phyloP scores from a whole-genome alignment of 2,888 invertebrate genomes.

The Heterodera filipjevi region DNA sequence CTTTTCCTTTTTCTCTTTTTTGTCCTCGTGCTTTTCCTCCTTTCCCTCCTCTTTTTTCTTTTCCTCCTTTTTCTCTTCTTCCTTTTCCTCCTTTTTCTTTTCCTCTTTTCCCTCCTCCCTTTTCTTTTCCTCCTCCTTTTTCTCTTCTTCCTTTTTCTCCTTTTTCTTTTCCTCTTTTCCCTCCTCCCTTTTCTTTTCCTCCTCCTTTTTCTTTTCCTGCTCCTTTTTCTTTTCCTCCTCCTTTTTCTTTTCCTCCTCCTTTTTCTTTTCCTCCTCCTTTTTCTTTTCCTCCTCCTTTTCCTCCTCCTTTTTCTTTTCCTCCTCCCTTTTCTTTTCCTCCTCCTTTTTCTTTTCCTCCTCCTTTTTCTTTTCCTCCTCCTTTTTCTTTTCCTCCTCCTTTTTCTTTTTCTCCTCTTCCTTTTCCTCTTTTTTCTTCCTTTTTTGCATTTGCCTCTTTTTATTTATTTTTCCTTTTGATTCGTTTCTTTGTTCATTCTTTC shows the following conservation, averaged over 20 bases:
- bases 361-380: background rate
- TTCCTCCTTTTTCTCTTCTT: background rate
- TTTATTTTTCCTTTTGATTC: background rate
- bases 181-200: too few relatives aligned
- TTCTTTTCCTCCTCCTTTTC: background rate
- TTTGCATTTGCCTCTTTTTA: background rate
- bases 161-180: background rate
- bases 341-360: background rate
- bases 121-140: too few relatives aligned
- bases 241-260: background rate
- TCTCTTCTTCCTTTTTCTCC: background rate
- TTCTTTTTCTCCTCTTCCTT: background rate
- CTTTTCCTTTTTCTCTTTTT: too few relatives aligned
- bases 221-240: background rate
- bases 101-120: background rate
- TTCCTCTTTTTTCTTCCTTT: background rate
- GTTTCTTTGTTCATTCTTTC: background rate
- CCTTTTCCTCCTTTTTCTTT: background rate
- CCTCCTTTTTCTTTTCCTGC: background rate
- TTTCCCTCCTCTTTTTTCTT: background rate
- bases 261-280: background rate
- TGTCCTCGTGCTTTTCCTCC: background rate
- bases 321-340: background rate
- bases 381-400: background rate
- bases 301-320: too few relatives aligned